These are phyloP conservation scores for Eubucco bourcierii DNA, from an alignment of 2,113 vertebrate genomes.

Conservation along the genomic window DNA sequence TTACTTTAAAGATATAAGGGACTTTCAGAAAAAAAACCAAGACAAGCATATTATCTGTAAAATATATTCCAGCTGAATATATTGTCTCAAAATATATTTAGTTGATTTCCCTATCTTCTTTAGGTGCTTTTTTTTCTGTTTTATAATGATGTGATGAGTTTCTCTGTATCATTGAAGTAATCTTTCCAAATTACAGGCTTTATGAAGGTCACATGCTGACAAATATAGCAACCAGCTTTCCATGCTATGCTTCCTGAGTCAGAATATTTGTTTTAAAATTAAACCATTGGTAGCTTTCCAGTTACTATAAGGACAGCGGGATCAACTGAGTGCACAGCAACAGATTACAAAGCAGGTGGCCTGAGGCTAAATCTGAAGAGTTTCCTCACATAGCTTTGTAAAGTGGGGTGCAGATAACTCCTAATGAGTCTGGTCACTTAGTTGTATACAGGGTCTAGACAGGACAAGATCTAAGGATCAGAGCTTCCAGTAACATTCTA, in stretches of 20 bases:
- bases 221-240: neutral
- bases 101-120: neutral
- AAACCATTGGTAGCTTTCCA: slow-evolving; percentile 61
- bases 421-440: slow-evolving; percentile 62
- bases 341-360: slow-evolving; percentile 82
- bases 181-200: neutral
- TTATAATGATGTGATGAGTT: neutral
- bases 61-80: neutral
- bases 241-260: neutral
- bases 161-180: neutral
- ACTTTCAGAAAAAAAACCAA: neutral
- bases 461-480: slow-evolving; percentile 55
- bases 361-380: slow-evolving; percentile 78
- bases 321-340: slow-evolving; percentile 72
- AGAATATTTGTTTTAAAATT: slow-evolving; percentile 62
- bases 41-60: neutral
- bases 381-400: slow-evolving; percentile 77
- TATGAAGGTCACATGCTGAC: neutral
- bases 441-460: slow-evolving; percentile 49
- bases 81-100: neutral
- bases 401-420: slow-evolving; percentile 70
- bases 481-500: slow-evolving; percentile 53
- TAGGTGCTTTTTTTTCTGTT: neutral
- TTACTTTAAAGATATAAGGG: neutral
- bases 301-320: slow-evolving; percentile 62